Conservation (phyloP, 2,888 invertebrate species). For the Sesia apiformis region DNA sequence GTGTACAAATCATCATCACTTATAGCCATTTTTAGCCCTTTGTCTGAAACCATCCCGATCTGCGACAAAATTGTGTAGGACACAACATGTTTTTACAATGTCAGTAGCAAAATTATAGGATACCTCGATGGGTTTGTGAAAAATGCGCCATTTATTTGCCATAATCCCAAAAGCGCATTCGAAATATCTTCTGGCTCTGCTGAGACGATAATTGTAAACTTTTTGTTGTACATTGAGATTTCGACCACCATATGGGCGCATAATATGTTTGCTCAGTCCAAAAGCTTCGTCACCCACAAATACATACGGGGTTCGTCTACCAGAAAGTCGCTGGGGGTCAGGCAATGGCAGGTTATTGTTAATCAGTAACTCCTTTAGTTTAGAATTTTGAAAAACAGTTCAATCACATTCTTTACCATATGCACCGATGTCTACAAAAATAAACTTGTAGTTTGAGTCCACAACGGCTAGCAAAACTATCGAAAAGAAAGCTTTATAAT, state of each 20-base stretch:
- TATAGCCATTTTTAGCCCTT: slow-evolving; percentile 13
- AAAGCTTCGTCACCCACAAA: slow-evolving; percentile 9
- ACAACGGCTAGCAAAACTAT: slow-evolving; percentile 3
- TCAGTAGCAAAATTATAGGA: not conserved
- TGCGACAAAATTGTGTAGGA: slow-evolving; percentile 9
- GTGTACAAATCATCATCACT: slow-evolving; percentile 14
- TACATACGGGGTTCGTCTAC: slow-evolving; percentile 4
- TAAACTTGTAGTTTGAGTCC: slow-evolving; percentile 4
- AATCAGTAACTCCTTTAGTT: slow-evolving; percentile 6
- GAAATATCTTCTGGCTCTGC: too few relatives aligned
- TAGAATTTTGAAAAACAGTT: slow-evolving; percentile 6
- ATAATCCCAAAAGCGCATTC: not conserved
- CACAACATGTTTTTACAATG: not conserved
- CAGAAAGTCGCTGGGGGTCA: slow-evolving; percentile 6
- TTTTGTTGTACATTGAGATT: slow-evolving; percentile 2
- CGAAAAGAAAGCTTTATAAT: not conserved
- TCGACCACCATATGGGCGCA: slow-evolving; percentile 1
- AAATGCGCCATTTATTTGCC: slow-evolving; percentile 1
- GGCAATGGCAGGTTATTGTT: slow-evolving; percentile 3
- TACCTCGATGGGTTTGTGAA: not conserved
- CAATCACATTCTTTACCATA: slow-evolving; percentile 8
- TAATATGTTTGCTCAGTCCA: slow-evolving; percentile 4
- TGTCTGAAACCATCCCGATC: slow-evolving; percentile 8
- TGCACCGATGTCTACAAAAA: slow-evolving; percentile 10
- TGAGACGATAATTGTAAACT: slow-evolving; percentile 4